These are phyloP conservation scores for Cerastis rubricosa DNA, from an alignment of 2,888 invertebrate genomes.

Conservation along the genomic window DNA sequence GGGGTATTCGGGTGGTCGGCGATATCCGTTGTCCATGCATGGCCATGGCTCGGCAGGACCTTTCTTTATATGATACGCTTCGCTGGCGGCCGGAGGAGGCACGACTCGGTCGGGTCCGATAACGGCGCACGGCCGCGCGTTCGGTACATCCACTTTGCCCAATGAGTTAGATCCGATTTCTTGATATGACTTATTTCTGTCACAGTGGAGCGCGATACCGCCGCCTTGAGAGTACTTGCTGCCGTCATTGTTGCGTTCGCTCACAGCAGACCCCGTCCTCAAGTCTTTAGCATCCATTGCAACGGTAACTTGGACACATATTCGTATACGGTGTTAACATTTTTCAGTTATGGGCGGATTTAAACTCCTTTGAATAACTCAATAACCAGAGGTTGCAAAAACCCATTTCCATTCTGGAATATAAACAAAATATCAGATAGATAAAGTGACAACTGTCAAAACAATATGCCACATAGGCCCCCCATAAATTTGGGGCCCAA, in stretches of 20 bases:
- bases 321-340: conserved; percentile 78
- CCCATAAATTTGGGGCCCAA: conserved; percentile 44
- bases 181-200: conserved; percentile 83
- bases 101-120: conserved; percentile 88
- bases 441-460: conserved; percentile 88
- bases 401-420: conserved; percentile 84
- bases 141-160: conserved; percentile 84
- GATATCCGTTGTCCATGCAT: conserved; percentile 77
- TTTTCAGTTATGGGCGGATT: conserved; percentile 71
- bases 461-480: conserved; percentile 87
- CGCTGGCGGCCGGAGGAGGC: conserved; percentile 77
- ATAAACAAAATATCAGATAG: conserved; percentile 87
- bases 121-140: conserved; percentile 87
- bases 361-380: conserved; percentile 63
- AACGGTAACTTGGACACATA: conserved; percentile 75
- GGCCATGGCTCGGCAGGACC: conserved; percentile 81
- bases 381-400: conserved; percentile 67
- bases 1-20: conserved; percentile 83
- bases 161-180: conserved; percentile 83
- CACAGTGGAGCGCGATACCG: conserved; percentile 77
- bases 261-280: conserved; percentile 80
- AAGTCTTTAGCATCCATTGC: conserved; percentile 89
- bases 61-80: conserved; percentile 80
- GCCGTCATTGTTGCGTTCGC: conserved; percentile 84
- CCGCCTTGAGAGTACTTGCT: conserved; percentile 82